A percentile compares a stretch with the other conserved stretches of the same genome.
Conservation (phyloP, 2,797 vertebrate genomes). For the Pogonophryne albipinna region DNA sequence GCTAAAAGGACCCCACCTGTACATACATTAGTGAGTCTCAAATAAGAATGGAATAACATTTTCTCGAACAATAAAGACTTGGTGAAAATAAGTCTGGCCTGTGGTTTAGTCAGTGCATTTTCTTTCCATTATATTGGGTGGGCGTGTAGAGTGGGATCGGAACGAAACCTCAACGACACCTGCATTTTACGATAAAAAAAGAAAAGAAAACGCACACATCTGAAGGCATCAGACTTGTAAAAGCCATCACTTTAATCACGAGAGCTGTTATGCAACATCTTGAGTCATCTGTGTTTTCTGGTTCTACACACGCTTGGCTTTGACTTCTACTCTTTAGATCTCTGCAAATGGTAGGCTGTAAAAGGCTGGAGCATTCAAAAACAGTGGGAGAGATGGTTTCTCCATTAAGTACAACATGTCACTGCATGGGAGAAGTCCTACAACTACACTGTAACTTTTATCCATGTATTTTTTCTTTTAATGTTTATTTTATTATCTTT, state of each 20-base stretch:
- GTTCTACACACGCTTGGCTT: constrained; percentile 13
- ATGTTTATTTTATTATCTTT: no score
- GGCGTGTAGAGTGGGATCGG: constrained; percentile 26
- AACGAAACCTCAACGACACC: constrained; percentile 41
- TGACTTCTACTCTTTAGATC: background rate
- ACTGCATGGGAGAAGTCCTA: no score
- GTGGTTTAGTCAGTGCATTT: constrained; percentile 38
- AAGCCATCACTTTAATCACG: constrained; percentile 42
- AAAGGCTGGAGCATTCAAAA: background rate
- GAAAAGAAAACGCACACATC: constrained; percentile 41
- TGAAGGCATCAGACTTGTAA: constrained; percentile 30
- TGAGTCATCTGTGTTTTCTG: constrained; percentile 14
- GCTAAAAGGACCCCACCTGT: constrained; percentile 57
- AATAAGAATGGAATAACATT: constrained; percentile 66
- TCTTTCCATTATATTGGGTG: constrained; percentile 37
- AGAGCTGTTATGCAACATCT: constrained; percentile 36
- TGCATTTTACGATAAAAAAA: constrained; percentile 7
- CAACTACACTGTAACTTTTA: no score
- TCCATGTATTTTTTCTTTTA: no score
- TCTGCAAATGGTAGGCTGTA: background rate
- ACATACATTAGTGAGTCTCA: constrained; percentile 54
- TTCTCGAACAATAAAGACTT: constrained; percentile 58
- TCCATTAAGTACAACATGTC: no score
- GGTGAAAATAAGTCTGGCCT: constrained; percentile 48
- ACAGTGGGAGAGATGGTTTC: background rate